phyloP scores from a whole-genome alignment of 2,113 vertebrate species.

The Hoplias malabaricus region DNA sequence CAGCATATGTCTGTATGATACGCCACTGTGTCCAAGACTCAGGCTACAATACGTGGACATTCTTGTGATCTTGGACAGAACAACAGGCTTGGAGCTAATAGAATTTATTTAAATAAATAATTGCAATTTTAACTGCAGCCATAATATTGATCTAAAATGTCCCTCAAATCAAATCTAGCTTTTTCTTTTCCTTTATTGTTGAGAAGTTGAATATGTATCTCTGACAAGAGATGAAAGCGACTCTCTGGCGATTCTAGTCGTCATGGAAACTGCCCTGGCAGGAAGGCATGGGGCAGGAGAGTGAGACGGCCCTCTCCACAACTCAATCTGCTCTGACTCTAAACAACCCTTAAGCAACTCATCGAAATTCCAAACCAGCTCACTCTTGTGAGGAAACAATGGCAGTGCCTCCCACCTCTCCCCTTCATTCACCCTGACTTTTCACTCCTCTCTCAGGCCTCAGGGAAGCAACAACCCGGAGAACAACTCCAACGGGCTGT shows the following conservation, averaged over 20 bases:
- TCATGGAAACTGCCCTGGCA: slow-evolving; percentile 60
- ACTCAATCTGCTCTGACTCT: slow-evolving; percentile 67
- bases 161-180: too few relatives aligned
- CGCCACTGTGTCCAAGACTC: too few relatives aligned
- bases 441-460: slow-evolving; percentile 23
- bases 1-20: too few relatives aligned
- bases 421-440: slow-evolving; percentile 41
- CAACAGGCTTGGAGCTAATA: too few relatives aligned
- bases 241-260: slow-evolving; percentile 57
- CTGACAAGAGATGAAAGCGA: slow-evolving; percentile 56
- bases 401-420: slow-evolving; percentile 49
- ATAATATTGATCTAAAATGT: too few relatives aligned
- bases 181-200: slow-evolving; percentile 8
- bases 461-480: not conserved
- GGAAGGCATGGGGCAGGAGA: slow-evolving; percentile 45
- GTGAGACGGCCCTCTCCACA: slow-evolving; percentile 51
- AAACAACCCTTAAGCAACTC: slow-evolving; percentile 70
- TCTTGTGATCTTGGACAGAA: too few relatives aligned
- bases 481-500: slow-evolving; percentile 19
- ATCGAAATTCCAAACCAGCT: slow-evolving; percentile 75
- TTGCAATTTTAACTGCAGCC: too few relatives aligned
- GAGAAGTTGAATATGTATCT: slow-evolving; percentile 16
- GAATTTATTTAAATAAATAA: too few relatives aligned
- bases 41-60: too few relatives aligned
- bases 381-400: slow-evolving; percentile 63